Base-by-base conservation (phyloP, 2,888 invertebrate species). In the Euclidia mi region DNA sequence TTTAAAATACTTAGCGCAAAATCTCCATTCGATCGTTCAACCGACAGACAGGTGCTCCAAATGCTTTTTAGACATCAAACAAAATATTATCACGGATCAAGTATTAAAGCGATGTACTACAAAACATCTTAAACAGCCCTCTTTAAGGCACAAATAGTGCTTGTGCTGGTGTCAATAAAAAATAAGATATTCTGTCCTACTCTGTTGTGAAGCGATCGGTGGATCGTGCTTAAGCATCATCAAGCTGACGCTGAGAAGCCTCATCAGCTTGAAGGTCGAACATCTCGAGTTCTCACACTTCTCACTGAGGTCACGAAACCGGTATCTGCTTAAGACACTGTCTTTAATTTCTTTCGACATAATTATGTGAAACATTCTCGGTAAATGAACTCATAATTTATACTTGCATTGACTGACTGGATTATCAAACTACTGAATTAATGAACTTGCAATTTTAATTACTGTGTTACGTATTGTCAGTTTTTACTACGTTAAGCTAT, bases 181-280 rank as follows among this genome's bases (percentile, higher is more conserved):
- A 63, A 56, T 71, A 56, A 62, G 65, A 62, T 71, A 71, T 71
- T 48, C 44, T 1, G 17, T 38, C n/a, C 29, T 11, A 38, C 45
- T 42, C 20, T 17, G 25, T 25, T 45, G 3, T 59, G 20, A 47
- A 72, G 71, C 46, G 65, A 42, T 41, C 32, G 60, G 44, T 42
- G 58, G 68, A 59, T 71, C 71, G 71, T 72, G 71, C 71, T 56
- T 37, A 72, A 72, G 71, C 57, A 57, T 41, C 73, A 61, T 68
- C 58, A 58, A 48, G n/a, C 49, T 9, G 31, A 37, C 20, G 10
- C 28, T 28, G 18, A 14, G 35, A 51, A 35, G 31, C 44, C 50
- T 51, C 45, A 67, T 71, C 44, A 48, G 55, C 35, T n/a, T 10
- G 62, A 72, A 72, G 72, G 76, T 68, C 56, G 69, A 60, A 63